Base-by-base conservation (phyloP, 1,140 invertebrate species). In the Drosophila pruinosa region DNA sequence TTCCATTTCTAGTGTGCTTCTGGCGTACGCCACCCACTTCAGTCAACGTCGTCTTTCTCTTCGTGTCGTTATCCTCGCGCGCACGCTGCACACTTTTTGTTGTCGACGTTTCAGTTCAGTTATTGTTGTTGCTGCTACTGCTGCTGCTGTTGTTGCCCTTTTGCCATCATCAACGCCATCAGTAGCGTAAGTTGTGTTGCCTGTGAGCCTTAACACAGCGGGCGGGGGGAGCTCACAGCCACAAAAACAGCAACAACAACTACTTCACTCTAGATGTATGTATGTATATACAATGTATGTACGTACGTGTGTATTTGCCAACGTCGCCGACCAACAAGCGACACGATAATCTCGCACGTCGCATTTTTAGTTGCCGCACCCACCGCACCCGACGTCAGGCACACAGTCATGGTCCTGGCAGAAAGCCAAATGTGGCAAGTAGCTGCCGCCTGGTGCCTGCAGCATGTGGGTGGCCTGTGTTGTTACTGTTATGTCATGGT, bases 321-420 rank as follows among this genome's bases (percentile, higher is more conserved):
- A 75, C 64, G 68, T 67, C 75, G 74, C 57, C 65, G 72, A 79
- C 75, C 82, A 82, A 75, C 82, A 88, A 88, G 75, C 82, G 82
- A 88, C 82, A 88, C 83, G 82, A 88, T 88, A 88, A 88, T 88
- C 82, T 88, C 72, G 83, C 82, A 88, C 82, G 83, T 88, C 83
- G 82, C 82, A 86, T 86, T 86, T 86, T 86, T 86, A 86, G 82
- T 86, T 86, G 82, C 82, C 75, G 50, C 61, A 81, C 72, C 80
- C 75, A 72, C 41, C 64, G 48, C 78, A 57, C 78, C 56, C 43
- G 43, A 24, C 52, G 41, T 41, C 56, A 54, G n/a, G 12, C 45
- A 38, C 68, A 56, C 34, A 57, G 62, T 52, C 53, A 56, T 69
- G 70, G 74, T 88, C 54, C 82, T 86, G 81, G 82, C 82, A 88